Conservation (phyloP, 2,888 invertebrate species). For the Melikaiella ostensackeni region DNA sequence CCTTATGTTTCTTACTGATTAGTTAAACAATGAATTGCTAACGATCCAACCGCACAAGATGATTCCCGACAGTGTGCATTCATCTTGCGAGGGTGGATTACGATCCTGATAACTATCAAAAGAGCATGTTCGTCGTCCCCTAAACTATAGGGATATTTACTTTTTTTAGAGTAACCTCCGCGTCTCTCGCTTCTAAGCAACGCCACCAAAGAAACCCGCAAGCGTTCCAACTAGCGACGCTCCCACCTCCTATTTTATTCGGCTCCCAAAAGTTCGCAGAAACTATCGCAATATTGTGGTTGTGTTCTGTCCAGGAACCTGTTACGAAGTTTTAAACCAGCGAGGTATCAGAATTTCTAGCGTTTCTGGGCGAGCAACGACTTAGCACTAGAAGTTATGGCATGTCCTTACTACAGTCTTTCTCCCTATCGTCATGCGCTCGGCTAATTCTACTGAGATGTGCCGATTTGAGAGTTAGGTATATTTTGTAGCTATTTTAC, state of each 20-base stretch:
- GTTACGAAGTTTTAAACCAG: constrained; percentile 53
- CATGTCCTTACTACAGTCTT: constrained; percentile 45
- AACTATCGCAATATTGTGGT: constrained; percentile 9
- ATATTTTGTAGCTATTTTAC: constrained; percentile 53
- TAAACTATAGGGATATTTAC: constrained; percentile 13
- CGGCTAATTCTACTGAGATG: constrained; percentile 14
- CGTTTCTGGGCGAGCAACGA: constrained; percentile 38
- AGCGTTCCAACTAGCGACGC: background rate
- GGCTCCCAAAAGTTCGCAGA: background rate
- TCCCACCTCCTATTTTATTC: constrained; percentile 1
- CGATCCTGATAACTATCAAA: constrained; percentile 44
- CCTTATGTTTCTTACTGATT: constrained; percentile 62
- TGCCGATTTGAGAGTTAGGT: constrained; percentile 46
- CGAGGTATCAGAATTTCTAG: background rate
- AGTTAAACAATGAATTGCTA: constrained; percentile 62
- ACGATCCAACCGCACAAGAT: constrained; percentile 60
- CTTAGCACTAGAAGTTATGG: constrained; percentile 47
- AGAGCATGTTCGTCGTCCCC: constrained; percentile 56
- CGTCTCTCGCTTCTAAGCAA: constrained; percentile 33
- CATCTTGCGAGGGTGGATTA: constrained; percentile 52
- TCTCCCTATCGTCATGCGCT: constrained; percentile 43
- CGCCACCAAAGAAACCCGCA: constrained; percentile 47
- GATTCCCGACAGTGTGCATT: constrained; percentile 59
- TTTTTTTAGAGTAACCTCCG: constrained; percentile 6
- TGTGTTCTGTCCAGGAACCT: constrained; percentile 50